phyloP scores from a whole-genome alignment of 2,888 invertebrate genomes.

The Thumatha senex region DNA sequence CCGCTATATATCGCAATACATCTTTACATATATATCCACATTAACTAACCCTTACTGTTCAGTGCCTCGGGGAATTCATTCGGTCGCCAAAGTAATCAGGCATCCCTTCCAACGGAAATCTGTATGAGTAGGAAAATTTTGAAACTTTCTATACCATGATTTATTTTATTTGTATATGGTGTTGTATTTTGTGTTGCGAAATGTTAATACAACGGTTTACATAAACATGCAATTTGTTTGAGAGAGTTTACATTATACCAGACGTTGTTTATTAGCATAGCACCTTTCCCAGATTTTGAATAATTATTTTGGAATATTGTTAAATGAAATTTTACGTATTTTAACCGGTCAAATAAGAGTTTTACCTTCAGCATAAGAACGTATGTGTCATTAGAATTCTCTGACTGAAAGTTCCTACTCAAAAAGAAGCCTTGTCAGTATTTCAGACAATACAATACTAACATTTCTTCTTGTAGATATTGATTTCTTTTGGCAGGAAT shows the following conservation, averaged over 20 bases:
- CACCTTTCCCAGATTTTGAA: not conserved
- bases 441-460: no score
- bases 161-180: constrained; percentile 30
- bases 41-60: constrained; percentile 36
- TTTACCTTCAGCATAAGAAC: no score
- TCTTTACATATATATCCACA: constrained; percentile 10
- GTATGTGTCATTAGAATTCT: no score
- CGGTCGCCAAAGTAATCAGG: constrained; percentile 39
- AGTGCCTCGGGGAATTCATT: constrained; percentile 30
- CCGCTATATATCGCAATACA: constrained; percentile 1
- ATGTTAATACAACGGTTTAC: constrained; percentile 6
- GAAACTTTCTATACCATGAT: constrained; percentile 36
- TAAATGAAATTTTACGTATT: not conserved
- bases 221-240: not conserved
- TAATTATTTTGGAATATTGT: not conserved
- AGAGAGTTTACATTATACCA: not conserved
- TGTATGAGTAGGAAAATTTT: constrained; percentile 36
- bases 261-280: not conserved
- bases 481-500: no score
- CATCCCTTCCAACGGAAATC: constrained; percentile 32
- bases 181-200: constrained; percentile 21
- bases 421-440: no score
- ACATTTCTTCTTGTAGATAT: no score
- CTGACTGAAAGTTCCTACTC: no score
- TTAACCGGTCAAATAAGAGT: not conserved